Conservation (phyloP, 2,888 invertebrate species). For the Microplitis manilae region DNA sequence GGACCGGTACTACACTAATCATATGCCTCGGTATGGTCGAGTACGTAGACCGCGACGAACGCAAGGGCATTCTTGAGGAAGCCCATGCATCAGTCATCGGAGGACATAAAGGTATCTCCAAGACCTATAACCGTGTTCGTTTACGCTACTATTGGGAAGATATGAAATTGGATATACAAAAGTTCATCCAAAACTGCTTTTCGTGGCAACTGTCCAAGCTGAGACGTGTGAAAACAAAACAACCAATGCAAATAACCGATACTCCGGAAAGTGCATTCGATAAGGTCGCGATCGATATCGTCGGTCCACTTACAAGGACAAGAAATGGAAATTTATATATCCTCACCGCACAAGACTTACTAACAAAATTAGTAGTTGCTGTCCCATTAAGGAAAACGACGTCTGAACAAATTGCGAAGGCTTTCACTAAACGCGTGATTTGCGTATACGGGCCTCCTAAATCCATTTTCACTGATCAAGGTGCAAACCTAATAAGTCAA, state of each 20-base stretch:
- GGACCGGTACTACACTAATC: background rate
- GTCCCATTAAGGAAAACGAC: background rate
- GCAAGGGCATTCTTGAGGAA: constrained; percentile 25
- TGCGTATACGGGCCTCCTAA: background rate
- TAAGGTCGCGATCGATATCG: too few relatives aligned
- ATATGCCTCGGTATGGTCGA: background rate
- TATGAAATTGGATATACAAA: constrained; percentile 1
- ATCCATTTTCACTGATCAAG: background rate
- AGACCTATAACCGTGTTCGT: constrained; percentile 30
- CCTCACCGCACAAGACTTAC: constrained; percentile 39
- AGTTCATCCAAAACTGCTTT: background rate
- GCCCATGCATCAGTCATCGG: constrained; percentile 29
- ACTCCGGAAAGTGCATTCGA: too few relatives aligned
- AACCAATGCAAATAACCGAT: too few relatives aligned
- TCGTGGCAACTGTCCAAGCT: too few relatives aligned
- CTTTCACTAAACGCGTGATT: background rate
- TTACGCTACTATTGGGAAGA: constrained; percentile 35
- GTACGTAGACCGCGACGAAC: background rate
- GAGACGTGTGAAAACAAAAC: too few relatives aligned
- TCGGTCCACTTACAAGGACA: too few relatives aligned
- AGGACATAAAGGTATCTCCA: constrained; percentile 33
- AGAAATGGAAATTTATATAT: constrained; percentile 3
- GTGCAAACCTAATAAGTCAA: background rate
- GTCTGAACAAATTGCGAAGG: background rate
- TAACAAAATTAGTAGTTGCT: background rate